phyloP scores from a whole-genome alignment of 2,888 invertebrate genomes.

The Volucella inflata region DNA sequence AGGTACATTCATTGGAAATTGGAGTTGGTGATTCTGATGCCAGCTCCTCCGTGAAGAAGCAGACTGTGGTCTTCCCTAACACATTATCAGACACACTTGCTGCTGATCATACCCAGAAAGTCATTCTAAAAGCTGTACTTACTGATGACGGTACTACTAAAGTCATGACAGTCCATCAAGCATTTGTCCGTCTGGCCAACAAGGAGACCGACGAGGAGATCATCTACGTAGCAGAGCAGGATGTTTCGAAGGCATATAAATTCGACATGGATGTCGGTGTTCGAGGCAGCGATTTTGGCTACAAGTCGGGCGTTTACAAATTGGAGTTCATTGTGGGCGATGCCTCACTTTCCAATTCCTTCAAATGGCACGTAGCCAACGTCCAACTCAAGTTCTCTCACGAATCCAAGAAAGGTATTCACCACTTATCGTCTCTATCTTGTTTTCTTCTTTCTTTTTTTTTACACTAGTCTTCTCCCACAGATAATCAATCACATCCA shows the following conservation, averaged over 20 bases:
- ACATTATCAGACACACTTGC: constrained; percentile 89
- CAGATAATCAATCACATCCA: constrained; percentile 77
- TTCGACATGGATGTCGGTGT: constrained; percentile 95
- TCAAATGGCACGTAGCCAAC: constrained; percentile 93
- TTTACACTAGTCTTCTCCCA: constrained; percentile 21
- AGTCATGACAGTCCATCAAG: constrained; percentile 91
- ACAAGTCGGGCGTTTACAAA: constrained; percentile 90
- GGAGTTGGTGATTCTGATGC: constrained; percentile 96
- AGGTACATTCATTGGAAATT: constrained; percentile 91
- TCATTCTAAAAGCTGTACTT: constrained; percentile 92
- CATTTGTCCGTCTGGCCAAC: constrained; percentile 92
- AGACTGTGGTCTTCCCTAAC: constrained; percentile 89
- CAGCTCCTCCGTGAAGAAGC: constrained; percentile 91
- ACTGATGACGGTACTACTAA: constrained; percentile 88
- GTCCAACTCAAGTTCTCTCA: constrained; percentile 89
- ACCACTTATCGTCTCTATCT: neutral
- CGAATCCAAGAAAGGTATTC: constrained; percentile 81
- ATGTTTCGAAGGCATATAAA: constrained; percentile 90
- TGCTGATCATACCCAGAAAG: constrained; percentile 95
- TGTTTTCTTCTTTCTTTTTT: neutral
- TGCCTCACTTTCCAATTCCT: constrained; percentile 93
- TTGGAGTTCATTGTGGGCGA: constrained; percentile 96
- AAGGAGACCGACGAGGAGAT: constrained; percentile 90
- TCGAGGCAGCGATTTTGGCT: constrained; percentile 91
- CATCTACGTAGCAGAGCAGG: constrained; percentile 96